A percentile compares a stretch with the other conserved stretches of the same genome.
phyloP scores from a whole-genome alignment of 2,113 vertebrate species.

The Corydoras maculifer region DNA sequence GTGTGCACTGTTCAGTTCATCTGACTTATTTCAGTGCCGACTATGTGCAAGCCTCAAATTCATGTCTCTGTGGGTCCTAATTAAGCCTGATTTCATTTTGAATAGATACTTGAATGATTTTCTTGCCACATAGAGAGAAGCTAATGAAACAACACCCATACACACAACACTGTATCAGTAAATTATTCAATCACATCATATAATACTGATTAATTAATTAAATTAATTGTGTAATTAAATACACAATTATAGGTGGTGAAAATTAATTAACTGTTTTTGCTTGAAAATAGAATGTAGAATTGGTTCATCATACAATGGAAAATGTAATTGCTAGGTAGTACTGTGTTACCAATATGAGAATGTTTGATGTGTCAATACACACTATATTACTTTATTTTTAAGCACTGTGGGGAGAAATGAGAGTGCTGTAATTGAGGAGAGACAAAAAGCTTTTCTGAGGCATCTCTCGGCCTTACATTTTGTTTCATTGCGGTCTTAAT shows the following conservation, averaged over 20 bases:
- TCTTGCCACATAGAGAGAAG: slow-evolving; percentile 21
- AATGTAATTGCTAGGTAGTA: slow-evolving; percentile 64
- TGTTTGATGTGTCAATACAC: slow-evolving; percentile 31
- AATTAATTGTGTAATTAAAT: too few species aligned
- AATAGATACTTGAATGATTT: slow-evolving; percentile 30
- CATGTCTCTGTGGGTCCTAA: too few species aligned
- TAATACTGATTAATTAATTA: slow-evolving; percentile 32
- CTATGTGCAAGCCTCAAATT: neutral
- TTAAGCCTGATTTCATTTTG: slow-evolving; percentile 24
- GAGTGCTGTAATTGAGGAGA: slow-evolving; percentile 1
- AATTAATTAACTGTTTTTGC: slow-evolving; percentile 36
- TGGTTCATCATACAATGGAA: slow-evolving; percentile 39
- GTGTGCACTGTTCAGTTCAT: too few species aligned
- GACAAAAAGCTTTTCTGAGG: slow-evolving; percentile 8
- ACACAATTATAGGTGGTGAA: slow-evolving; percentile 18
- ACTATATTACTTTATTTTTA: slow-evolving; percentile 16
- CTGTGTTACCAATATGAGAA: slow-evolving; percentile 77
- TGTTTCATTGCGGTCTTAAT: neutral
- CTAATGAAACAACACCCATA: neutral
- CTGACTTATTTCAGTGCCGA: neutral
- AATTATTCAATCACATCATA: slow-evolving; percentile 34
- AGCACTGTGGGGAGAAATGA: slow-evolving; percentile 12
- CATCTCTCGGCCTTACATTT: slow-evolving; percentile 8
- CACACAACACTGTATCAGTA: slow-evolving; percentile 28
- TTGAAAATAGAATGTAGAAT: slow-evolving; percentile 65